These are phyloP conservation scores for Cygnus buccinator DNA, from an alignment of 2,113 vertebrate genomes.

Conservation along the genomic window DNA sequence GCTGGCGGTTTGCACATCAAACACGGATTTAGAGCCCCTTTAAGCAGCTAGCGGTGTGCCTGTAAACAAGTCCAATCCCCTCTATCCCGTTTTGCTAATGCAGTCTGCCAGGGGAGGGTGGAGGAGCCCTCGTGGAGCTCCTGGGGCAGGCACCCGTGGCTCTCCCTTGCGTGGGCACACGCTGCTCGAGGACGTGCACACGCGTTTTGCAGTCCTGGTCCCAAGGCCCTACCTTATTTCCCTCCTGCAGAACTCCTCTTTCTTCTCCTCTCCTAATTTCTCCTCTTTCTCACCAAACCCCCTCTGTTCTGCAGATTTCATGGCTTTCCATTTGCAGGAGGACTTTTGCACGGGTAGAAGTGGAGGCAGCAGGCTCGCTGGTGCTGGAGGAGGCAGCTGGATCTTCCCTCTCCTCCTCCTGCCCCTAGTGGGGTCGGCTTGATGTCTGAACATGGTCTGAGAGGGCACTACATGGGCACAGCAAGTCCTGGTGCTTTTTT, in stretches of 20 bases:
- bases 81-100: constrained; percentile 83
- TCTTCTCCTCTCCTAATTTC: not conserved
- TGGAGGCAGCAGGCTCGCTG: constrained; percentile 33
- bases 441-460: not conserved
- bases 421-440: not conserved
- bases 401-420: constrained; percentile 16
- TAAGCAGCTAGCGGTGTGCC: constrained; percentile 80
- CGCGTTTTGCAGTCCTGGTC: not conserved
- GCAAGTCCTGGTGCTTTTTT: not conserved
- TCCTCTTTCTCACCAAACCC: constrained; percentile 28
- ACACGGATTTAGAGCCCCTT: constrained; percentile 82
- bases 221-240: not conserved
- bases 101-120: constrained; percentile 74
- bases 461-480: not conserved
- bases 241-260: not conserved
- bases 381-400: constrained; percentile 47
- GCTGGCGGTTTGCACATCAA: constrained; percentile 85
- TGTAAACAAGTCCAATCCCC: constrained; percentile 87
- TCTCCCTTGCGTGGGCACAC: not conserved
- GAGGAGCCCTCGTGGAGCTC: not conserved
- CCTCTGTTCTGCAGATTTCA: constrained; percentile 18
- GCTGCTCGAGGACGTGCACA: not conserved
- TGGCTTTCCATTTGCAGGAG: constrained; percentile 14
- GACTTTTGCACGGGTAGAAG: constrained; percentile 42
- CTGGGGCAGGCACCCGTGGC: not conserved